Conservation (phyloP, 1,140 invertebrate species). For the Euura lappo region DNA sequence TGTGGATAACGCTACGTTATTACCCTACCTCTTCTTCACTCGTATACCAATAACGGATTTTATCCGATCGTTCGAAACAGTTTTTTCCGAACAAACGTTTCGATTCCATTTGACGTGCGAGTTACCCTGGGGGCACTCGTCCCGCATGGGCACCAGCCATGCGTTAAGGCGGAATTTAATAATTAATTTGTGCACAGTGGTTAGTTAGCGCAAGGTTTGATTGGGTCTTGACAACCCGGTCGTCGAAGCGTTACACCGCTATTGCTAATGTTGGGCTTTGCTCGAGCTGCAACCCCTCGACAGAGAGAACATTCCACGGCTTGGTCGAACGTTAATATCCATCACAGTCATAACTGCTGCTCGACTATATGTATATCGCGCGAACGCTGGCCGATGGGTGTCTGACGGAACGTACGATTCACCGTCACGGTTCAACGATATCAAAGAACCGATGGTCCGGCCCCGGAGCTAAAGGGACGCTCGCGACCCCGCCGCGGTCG, state of each 20-base stretch:
- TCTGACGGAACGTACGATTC: neutral
- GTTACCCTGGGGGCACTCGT: too few species aligned
- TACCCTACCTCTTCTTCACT: neutral
- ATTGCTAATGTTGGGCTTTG: neutral
- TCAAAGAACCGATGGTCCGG: neutral
- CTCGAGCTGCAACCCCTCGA: neutral
- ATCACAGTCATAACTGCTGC: neutral
- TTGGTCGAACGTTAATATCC: neutral
- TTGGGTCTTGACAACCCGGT: neutral
- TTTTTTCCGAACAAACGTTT: neutral
- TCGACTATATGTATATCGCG: neutral
- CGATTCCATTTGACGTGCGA: neutral
- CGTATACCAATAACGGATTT: neutral
- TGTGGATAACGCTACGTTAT: neutral
- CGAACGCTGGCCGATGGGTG: neutral
- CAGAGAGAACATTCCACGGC: neutral
- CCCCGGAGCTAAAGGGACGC: neutral
- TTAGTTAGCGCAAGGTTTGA: slow-evolving; percentile 4
- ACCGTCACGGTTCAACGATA: slow-evolving; percentile 1
- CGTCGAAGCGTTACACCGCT: neutral
- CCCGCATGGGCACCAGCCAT: neutral
- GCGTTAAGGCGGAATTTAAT: slow-evolving; percentile 5
- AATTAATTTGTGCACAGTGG: slow-evolving; percentile 7
- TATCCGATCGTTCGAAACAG: neutral
- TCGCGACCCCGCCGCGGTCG: neutral